Percentiles rank a stretch among this genome's conserved stretches.
Evolutionary conservation across 2,113 vertebrate species (phyloP).

Genomic region (Ranitomeya variabilis): DNA sequence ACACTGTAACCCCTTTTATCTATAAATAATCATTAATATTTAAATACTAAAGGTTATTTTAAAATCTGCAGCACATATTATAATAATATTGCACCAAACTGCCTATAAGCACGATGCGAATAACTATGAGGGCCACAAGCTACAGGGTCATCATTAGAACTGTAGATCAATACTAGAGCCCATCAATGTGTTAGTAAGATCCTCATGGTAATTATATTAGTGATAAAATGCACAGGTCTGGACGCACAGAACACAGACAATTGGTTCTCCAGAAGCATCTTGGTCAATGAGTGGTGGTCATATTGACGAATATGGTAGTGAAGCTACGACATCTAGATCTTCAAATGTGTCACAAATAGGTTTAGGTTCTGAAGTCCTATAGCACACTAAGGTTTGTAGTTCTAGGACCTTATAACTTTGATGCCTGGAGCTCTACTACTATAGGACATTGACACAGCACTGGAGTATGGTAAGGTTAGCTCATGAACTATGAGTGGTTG

Average conservation of each 20-base stretch:
- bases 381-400: neutral
- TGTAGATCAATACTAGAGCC: neutral
- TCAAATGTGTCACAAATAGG: neutral
- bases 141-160: neutral
- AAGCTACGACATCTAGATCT: neutral
- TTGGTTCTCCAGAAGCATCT: too few relatives aligned
- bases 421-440: neutral
- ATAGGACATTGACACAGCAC: too few relatives aligned
- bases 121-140: neutral
- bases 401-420: neutral
- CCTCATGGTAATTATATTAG: too few relatives aligned
- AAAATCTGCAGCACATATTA: too few relatives aligned
- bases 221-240: too few relatives aligned
- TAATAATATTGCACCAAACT: neutral
- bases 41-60: neutral
- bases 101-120: neutral
- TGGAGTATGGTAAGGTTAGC: too few relatives aligned
- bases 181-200: neutral
- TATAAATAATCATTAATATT: neutral
- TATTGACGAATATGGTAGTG: too few relatives aligned
- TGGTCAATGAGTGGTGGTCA: too few relatives aligned
- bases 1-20: neutral
- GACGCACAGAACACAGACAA: too few relatives aligned
- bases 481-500: too few relatives aligned
- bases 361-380: neutral